phyloP scores from a whole-genome alignment of 2,797 vertebrate species.

The Lithobates pipiens region DNA sequence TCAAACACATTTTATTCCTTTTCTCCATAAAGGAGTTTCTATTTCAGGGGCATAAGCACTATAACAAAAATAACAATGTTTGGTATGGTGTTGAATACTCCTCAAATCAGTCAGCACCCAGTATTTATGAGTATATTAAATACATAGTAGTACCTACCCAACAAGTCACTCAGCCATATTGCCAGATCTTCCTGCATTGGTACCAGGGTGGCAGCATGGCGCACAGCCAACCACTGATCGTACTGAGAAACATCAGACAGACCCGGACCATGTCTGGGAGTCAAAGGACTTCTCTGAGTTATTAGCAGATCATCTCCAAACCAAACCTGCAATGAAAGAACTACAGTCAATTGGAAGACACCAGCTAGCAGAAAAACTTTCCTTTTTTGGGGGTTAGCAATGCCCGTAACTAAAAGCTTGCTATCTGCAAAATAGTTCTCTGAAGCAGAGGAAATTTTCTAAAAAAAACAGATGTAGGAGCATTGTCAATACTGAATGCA shows the following conservation, averaged over 20 bases:
- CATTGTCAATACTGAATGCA: too few species aligned
- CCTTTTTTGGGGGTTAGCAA: too few species aligned
- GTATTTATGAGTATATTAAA: background rate
- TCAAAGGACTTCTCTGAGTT: constrained; percentile 82
- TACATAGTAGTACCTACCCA: constrained; percentile 79
- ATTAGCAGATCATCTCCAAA: constrained; percentile 88
- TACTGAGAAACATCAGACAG: constrained; percentile 91
- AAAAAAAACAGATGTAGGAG: too few species aligned
- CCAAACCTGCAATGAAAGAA: constrained; percentile 80
- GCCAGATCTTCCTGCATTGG: constrained; percentile 98
- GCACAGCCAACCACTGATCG: constrained; percentile 93
- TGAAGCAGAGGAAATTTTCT: too few species aligned
- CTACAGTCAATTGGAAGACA: background rate
- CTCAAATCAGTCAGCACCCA: background rate
- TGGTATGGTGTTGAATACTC: too few species aligned
- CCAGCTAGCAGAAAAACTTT: too few species aligned
- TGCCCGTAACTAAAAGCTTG: too few species aligned
- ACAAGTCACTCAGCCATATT: constrained; percentile 91
- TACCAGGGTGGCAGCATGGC: constrained; percentile 90
- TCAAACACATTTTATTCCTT: too few species aligned
- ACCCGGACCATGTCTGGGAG: constrained; percentile 88
- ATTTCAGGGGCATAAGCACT: too few species aligned
- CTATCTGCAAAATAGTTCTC: too few species aligned
- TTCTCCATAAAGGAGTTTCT: too few species aligned
- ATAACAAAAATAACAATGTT: too few species aligned